Evolutionary conservation across 2,797 vertebrate genomes (phyloP).

Genomic region (Uromys caudimaculatus): DNA sequence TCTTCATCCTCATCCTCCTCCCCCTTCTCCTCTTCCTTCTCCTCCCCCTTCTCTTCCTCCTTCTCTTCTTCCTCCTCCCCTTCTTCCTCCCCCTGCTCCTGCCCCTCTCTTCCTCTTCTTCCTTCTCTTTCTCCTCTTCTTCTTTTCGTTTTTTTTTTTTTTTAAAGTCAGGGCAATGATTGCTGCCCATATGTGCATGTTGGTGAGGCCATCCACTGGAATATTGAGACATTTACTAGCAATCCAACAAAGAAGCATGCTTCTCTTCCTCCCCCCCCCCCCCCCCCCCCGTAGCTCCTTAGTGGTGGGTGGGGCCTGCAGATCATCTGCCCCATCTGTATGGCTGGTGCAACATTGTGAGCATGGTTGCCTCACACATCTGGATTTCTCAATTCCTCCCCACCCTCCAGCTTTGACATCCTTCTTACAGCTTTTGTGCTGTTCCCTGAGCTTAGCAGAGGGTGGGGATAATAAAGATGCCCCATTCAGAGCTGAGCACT

Average conservation of each 20-base stretch:
- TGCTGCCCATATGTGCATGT: not conserved
- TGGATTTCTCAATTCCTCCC: not conserved
- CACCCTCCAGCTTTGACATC: not conserved
- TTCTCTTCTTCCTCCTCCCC: too few species aligned
- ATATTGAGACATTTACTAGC: not conserved
- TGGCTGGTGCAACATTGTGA: too few species aligned
- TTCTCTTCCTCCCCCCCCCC: not conserved
- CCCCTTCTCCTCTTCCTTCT: not conserved
- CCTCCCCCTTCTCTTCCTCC: too few species aligned
- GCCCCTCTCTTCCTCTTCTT: too few species aligned
- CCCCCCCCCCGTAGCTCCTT: not conserved
- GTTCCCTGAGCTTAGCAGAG: not conserved
- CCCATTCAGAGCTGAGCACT: not conserved
- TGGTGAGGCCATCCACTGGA: not conserved
- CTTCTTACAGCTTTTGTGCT: not conserved
- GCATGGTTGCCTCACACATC: too few species aligned
- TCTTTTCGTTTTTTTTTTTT: not conserved
- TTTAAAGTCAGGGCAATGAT: not conserved
- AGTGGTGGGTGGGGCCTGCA: not conserved
- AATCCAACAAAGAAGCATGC: not conserved
- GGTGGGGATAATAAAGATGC: not conserved
- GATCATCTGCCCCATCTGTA: not conserved
- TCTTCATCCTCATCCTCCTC: not conserved
- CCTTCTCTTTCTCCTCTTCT: not conserved
- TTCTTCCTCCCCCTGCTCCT: rapidly evolving